Evolutionary conservation across 2,888 invertebrate species (phyloP).

Genomic region (Eudasyphora cyanicolor): DNA sequence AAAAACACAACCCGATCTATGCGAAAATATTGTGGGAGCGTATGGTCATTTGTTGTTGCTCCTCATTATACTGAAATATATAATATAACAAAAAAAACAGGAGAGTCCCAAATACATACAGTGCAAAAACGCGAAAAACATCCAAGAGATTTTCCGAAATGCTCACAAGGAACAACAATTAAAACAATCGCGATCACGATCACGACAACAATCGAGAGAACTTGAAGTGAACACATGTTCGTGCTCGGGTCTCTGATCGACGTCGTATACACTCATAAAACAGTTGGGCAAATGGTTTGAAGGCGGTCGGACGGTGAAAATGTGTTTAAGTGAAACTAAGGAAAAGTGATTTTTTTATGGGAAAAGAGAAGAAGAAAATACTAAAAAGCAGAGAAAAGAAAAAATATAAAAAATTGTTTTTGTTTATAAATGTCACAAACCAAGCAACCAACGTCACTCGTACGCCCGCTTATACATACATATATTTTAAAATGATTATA

Average conservation of each 20-base stretch:
- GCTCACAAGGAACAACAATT: conserved; percentile 1
- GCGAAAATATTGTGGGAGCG: conserved; percentile 49
- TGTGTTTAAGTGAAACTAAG: not conserved
- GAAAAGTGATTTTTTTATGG: too few species aligned
- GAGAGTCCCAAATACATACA: conserved; percentile 25
- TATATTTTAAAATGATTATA: not conserved
- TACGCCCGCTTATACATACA: not conserved
- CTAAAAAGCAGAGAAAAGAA: conserved; percentile 1
- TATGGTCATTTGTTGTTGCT: conserved; percentile 34
- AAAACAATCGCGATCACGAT: not conserved
- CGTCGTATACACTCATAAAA: conserved; percentile 36
- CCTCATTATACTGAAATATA: conserved; percentile 29
- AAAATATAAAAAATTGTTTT: conserved; percentile 48
- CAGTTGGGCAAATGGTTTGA: conserved; percentile 62
- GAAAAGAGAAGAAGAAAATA: conserved; percentile 5
- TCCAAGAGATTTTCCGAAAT: conserved; percentile 29
- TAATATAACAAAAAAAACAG: too few species aligned
- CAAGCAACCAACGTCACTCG: too few species aligned
- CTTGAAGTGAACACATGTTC: conserved; percentile 32
- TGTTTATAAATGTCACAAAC: conserved; percentile 61
- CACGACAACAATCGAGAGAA: not conserved
- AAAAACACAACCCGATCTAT: conserved; percentile 25
- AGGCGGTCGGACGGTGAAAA: conserved; percentile 51
- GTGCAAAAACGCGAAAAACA: conserved; percentile 36
- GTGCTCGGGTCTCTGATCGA: conserved; percentile 39